Evolutionary conservation across 2,113 vertebrate species (phyloP).

Genomic region (Rhipidura dahli): DNA sequence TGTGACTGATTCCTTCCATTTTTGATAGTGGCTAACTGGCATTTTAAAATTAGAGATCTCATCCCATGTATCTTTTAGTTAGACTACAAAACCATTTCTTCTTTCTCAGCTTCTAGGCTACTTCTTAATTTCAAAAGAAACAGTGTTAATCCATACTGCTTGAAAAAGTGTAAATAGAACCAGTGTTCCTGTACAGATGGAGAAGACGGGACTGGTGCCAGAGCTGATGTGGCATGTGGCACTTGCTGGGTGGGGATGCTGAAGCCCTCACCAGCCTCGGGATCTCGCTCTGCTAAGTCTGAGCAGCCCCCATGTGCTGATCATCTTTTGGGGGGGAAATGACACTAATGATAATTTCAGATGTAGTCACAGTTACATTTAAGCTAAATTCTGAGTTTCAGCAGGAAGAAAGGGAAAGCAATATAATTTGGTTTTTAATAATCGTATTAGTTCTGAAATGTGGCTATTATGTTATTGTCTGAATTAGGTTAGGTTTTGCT

Average conservation of each 20-base stretch:
- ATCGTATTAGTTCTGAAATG: not conserved
- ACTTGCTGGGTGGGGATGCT: accelerated
- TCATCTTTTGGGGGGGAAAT: not conserved
- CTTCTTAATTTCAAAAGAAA: not conserved
- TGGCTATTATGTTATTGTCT: not conserved
- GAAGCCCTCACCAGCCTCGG: accelerated
- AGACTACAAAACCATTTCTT: not conserved
- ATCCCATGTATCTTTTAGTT: accelerated
- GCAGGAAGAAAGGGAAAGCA: not conserved
- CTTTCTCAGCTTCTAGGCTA: not conserved
- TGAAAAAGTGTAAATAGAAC: not conserved
- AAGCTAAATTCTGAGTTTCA: not conserved
- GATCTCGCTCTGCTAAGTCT: not conserved
- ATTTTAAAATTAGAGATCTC: not conserved
- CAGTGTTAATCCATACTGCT: not conserved
- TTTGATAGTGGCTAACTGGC: not conserved
- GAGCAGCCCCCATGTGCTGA: not conserved
- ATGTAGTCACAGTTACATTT: not conserved
- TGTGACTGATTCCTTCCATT: not conserved
- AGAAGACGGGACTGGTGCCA: not conserved
- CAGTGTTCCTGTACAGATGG: not conserved
- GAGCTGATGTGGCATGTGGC: not conserved
- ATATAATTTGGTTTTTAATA: not conserved
- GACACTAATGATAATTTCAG: not conserved
- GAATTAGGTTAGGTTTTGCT: not conserved